A percentile compares a stretch with the other conserved stretches of the same genome.
Evolutionary conservation across 2,888 invertebrate species (phyloP).

Genomic region (Calameuta pallipes): DNA sequence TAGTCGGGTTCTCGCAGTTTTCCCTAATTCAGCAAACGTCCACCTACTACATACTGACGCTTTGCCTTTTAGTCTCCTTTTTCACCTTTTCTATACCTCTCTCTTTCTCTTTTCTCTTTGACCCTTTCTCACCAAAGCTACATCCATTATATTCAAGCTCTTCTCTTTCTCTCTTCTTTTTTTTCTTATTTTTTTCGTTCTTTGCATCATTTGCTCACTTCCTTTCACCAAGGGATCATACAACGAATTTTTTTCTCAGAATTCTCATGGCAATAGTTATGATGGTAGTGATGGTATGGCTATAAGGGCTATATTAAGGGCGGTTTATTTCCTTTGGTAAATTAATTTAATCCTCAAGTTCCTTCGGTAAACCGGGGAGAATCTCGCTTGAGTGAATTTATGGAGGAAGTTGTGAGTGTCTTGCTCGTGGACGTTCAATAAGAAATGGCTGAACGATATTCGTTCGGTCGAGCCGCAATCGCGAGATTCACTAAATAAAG

Average conservation of each 20-base stretch:
- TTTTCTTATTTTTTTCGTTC: neutral
- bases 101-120: neutral
- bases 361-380: neutral
- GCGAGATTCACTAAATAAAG: neutral
- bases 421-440: neutral
- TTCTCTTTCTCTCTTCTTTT: neutral
- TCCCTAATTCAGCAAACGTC: constrained; percentile 47
- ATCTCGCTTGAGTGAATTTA: neutral
- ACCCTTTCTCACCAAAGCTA: constrained; percentile 8
- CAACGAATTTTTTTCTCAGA: neutral
- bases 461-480: neutral
- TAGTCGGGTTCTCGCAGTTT: constrained; percentile 39
- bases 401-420: constrained; percentile 1
- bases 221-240: neutral
- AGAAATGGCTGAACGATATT: constrained; percentile 3
- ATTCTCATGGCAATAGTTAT: neutral
- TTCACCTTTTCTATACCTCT: constrained; percentile 14
- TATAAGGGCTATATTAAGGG: neutral
- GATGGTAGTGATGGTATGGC: neutral
- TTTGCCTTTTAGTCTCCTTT: neutral
- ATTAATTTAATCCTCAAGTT: constrained; percentile 26
- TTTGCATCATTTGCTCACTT: neutral
- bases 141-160: constrained; percentile 16
- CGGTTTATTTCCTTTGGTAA: constrained; percentile 22
- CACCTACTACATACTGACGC: constrained; percentile 14